Base-by-base conservation (phyloP, 53 echinoderm and acorn worm species). In the Pentamera pediparva region DNA sequence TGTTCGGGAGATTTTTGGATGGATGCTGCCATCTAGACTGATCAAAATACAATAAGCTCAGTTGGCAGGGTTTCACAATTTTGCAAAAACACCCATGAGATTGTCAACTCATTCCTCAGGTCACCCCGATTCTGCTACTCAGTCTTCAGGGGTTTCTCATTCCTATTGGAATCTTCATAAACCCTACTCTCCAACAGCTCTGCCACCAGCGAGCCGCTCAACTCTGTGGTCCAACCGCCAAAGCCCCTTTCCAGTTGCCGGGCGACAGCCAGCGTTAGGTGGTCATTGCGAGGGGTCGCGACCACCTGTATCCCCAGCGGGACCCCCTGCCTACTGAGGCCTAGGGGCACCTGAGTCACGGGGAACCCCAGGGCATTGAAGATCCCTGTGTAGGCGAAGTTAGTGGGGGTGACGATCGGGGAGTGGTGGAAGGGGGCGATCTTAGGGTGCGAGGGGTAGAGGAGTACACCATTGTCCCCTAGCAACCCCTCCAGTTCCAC, bases 401-500 rank as follows among this genome's bases (percentile, higher is more conserved):
- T 98, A 50, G 81, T 85, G 2, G 98, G 98, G 61, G 74, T 80
- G n/a, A 88, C 24, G 32, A 98, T 52, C 9, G 98, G 98, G n/a
- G 98, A 87, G 50, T 89, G 83, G 81, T 98, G 98, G 73, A 78
- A 98, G 58, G 85, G 98, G 25, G 98, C 91, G 41, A 98, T 70
- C 72, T 89, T 91, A 11, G 98, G 89, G 69, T 98, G 98, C 39
- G 98, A 86, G 9, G 98, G 98, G 57, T 83, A 98, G 55, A 98
- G 45, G 35, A 98, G 75, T 28, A 98, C 80, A 7, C 98, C 98
- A 58, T 98, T 86, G 32, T 80, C 63, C 13, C 98, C 98, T 25
- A 98, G 67, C 56, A 98, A 64, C 19, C 81, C 82, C 37, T 77
- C 75, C 32, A 98, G 50, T 59, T 98, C 88, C 21, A 82, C 86